Percentiles rank a stretch among this genome's conserved stretches.
These are phyloP conservation scores for Drosophila paulistorum DNA, from an alignment of 1,140 invertebrate genomes.

Conservation along the genomic window DNA sequence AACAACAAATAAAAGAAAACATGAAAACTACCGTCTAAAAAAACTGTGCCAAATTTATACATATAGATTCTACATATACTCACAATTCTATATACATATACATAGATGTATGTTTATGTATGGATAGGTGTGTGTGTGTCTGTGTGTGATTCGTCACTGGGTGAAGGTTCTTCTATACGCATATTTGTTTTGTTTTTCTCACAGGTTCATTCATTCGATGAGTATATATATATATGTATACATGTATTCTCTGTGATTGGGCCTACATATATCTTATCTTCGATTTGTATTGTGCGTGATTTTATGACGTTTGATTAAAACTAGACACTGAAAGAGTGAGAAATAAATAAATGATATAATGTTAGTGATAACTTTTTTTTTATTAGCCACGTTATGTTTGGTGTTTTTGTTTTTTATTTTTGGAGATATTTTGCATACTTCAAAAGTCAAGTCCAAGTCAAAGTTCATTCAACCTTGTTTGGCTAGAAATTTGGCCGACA, in stretches of 20 bases:
- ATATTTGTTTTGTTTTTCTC: constrained; percentile 19
- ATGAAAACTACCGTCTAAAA: constrained; percentile 42
- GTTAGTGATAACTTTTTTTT: background rate
- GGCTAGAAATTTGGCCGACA: constrained; percentile 46
- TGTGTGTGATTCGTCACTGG: constrained; percentile 40
- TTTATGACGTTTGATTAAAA: constrained; percentile 43
- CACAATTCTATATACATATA: background rate
- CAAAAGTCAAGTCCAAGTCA: constrained; percentile 40
- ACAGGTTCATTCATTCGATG: constrained; percentile 44
- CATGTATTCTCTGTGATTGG: constrained; percentile 31
- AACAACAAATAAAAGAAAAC: background rate
- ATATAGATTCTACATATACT: constrained; percentile 23
- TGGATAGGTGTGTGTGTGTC: constrained; percentile 31
- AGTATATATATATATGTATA: constrained; percentile 1
- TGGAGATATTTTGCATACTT: background rate
- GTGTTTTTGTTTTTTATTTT: constrained; percentile 18
- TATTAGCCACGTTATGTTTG: background rate
- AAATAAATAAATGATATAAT: constrained; percentile 4
- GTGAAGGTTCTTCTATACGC: constrained; percentile 65
- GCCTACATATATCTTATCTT: constrained; percentile 57
- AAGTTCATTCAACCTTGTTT: constrained; percentile 66
- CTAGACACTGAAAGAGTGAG: background rate
- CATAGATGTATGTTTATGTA: constrained; percentile 1
- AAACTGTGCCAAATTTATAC: constrained; percentile 61
- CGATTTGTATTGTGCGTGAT: constrained; percentile 38